Conservation (phyloP, 2,113 vertebrate species). For the Eptesicus fuscus region DNA sequence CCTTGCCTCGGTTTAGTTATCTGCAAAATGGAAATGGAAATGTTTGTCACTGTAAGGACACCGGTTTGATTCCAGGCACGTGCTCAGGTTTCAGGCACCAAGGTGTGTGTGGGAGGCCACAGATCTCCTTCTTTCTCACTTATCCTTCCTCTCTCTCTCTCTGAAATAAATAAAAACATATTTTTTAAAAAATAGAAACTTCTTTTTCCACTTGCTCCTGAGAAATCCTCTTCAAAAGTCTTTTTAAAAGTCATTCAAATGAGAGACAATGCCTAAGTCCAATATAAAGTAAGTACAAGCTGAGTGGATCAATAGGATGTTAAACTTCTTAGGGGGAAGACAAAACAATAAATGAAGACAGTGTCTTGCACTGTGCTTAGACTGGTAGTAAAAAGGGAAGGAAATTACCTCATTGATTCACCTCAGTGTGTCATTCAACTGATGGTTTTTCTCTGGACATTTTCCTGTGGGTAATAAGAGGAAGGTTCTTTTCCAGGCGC, state of each 20-base stretch:
- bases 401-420: not conserved
- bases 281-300: not conserved
- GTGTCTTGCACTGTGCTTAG: not conserved
- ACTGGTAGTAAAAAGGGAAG: not conserved
- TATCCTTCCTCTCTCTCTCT: not conserved
- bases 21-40: not conserved
- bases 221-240: constrained; percentile 4
- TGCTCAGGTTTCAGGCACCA: too few species aligned
- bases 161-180: too few species aligned
- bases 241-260: not conserved
- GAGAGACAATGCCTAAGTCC: not conserved
- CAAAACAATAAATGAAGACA: not conserved
- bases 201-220: not conserved
- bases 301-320: not conserved
- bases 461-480: not conserved
- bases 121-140: not conserved
- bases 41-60: not conserved
- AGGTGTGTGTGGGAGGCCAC: too few species aligned
- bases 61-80: too few species aligned
- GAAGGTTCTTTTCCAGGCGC: not conserved
- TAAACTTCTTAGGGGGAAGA: not conserved
- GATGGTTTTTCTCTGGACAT: not conserved
- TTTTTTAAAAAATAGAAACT: not conserved
- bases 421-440: not conserved
- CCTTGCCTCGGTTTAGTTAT: not conserved